A percentile compares a stretch with the other conserved stretches of the same genome.
Evolutionary conservation across 2,888 invertebrate species (phyloP).

Genomic region (Trichogramma evanescens): DNA sequence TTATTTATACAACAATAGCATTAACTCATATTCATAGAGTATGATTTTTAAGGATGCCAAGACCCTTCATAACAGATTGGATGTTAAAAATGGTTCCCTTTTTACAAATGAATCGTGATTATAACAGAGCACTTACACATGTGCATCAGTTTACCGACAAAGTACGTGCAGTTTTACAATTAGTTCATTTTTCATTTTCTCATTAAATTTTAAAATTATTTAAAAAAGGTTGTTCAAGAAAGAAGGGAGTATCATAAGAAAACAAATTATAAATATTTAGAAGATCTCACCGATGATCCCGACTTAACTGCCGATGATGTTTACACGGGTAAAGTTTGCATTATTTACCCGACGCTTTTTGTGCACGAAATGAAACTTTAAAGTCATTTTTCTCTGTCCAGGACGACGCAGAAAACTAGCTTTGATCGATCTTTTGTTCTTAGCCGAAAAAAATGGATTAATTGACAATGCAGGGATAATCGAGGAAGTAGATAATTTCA

Average conservation of each 20-base stretch:
- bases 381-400: slow-evolving; percentile 6
- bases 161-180: background rate
- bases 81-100: slow-evolving; percentile 1
- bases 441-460: slow-evolving; percentile 26
- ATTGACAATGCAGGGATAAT: slow-evolving; percentile 35
- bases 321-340: background rate
- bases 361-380: background rate
- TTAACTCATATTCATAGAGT: background rate
- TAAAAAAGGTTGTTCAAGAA: slow-evolving; percentile 19
- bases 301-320: background rate
- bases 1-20: background rate
- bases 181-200: background rate
- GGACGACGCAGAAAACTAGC: slow-evolving; percentile 28
- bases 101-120: background rate
- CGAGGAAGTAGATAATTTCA: slow-evolving; percentile 41
- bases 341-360: background rate
- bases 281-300: background rate
- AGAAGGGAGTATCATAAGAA: slow-evolving; percentile 20
- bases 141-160: slow-evolving; percentile 17
- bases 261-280: slow-evolving; percentile 18
- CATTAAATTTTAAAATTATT: background rate
- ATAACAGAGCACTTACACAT: slow-evolving; percentile 8
- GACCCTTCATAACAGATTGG: slow-evolving; percentile 1
- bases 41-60: background rate
- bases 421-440: slow-evolving; percentile 37